These are phyloP conservation scores for Stigmatopora nigra DNA, from an alignment of 2,113 vertebrate species.

Conservation along the genomic window DNA sequence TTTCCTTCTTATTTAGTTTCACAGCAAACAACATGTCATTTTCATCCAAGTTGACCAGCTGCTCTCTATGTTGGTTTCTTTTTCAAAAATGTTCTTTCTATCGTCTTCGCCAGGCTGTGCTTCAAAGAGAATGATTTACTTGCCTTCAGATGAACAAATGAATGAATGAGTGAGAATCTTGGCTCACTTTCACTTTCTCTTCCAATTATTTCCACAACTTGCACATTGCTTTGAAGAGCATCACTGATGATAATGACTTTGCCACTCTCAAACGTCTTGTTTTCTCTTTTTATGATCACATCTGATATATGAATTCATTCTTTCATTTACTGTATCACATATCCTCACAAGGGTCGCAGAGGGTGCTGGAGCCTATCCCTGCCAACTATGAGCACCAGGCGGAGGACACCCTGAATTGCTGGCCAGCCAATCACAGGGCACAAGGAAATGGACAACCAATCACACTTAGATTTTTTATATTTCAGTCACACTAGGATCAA, in stretches of 20 bases:
- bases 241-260: slow-evolving; percentile 5
- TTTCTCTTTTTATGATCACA: slow-evolving; percentile 14
- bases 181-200: neutral
- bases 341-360: too few species aligned
- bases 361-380: too few species aligned
- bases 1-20: slow-evolving; percentile 33
- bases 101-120: slow-evolving; percentile 47
- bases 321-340: too few species aligned
- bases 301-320: neutral
- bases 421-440: too few species aligned
- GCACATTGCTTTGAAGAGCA: slow-evolving; percentile 17
- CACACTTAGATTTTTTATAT: too few species aligned
- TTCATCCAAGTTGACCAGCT: slow-evolving; percentile 61
- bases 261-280: neutral
- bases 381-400: too few species aligned
- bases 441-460: too few species aligned
- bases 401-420: too few species aligned
- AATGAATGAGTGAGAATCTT: slow-evolving; percentile 29
- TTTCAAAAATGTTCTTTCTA: slow-evolving; percentile 20
- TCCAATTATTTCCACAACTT: slow-evolving; percentile 17
- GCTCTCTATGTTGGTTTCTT: slow-evolving; percentile 56
- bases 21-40: slow-evolving; percentile 52
- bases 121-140: slow-evolving; percentile 68
- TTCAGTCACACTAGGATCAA: too few species aligned
- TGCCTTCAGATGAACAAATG: slow-evolving; percentile 46